These are phyloP conservation scores for Okapia johnstoni DNA, from an alignment of 2,113 vertebrate species.

Conservation along the genomic window DNA sequence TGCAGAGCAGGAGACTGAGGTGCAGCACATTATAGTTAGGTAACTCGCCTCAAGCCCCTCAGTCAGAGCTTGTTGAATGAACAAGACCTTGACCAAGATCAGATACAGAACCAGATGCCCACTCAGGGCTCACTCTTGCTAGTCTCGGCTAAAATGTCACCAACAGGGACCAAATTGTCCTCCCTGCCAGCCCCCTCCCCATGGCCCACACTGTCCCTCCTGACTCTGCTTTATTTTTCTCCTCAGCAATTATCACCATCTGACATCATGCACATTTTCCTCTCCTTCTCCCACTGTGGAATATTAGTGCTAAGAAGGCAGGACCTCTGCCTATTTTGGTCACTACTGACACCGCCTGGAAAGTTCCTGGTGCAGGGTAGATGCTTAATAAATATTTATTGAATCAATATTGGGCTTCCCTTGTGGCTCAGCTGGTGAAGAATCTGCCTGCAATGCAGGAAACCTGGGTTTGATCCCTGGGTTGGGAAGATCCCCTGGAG, in stretches of 20 bases:
- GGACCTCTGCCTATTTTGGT: background rate
- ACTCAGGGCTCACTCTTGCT: background rate
- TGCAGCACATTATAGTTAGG: too few relatives aligned
- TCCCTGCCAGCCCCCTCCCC: background rate
- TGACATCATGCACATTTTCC: background rate
- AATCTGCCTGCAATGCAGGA: background rate
- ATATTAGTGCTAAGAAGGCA: background rate
- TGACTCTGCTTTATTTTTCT: background rate
- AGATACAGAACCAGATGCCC: background rate
- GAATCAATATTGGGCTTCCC: background rate
- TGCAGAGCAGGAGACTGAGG: background rate
- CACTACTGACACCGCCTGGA: background rate
- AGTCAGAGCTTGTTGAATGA: background rate
- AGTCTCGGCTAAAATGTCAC: background rate
- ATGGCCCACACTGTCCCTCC: background rate
- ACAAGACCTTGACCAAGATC: background rate
- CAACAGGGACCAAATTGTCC: background rate
- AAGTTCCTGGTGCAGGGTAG: background rate
- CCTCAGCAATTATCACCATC: background rate
- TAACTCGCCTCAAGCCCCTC: background rate
- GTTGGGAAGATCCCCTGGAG: background rate
- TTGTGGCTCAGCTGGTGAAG: background rate
- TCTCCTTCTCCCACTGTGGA: background rate
- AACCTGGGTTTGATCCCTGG: background rate
- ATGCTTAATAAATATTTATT: background rate